phyloP scores from a whole-genome alignment of 2,113 vertebrate genomes.

The Conger conger region DNA sequence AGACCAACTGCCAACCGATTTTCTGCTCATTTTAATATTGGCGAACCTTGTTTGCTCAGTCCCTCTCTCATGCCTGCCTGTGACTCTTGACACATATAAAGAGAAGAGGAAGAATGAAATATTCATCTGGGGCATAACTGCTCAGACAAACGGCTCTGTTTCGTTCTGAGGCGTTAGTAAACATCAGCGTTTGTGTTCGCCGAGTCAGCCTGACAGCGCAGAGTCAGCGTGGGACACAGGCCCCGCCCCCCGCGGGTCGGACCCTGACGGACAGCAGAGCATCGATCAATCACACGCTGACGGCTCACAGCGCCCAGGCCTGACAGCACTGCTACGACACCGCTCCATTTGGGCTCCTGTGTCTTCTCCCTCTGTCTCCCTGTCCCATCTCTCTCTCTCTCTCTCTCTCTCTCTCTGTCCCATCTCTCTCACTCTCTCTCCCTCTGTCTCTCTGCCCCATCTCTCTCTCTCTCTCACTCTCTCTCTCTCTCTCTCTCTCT shows the following conservation, averaged over 20 bases:
- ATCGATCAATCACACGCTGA: not conserved
- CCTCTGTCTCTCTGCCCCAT: too few species aligned
- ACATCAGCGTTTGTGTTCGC: not conserved
- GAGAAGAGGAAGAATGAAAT: not conserved
- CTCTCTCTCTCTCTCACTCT: too few species aligned
- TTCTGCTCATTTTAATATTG: not conserved
- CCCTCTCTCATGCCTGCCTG: not conserved
- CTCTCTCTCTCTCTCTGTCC: too few species aligned
- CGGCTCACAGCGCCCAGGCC: not conserved
- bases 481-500: too few species aligned
- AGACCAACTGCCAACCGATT: not conserved
- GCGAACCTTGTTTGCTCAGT: not conserved
- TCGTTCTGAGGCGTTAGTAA: not conserved
- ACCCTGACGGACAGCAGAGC: not conserved
- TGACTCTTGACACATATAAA: not conserved
- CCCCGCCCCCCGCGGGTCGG: not conserved
- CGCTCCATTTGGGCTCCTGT: not conserved
- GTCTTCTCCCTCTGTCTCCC: not conserved
- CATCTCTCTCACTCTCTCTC: not conserved
- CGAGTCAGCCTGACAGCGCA: not conserved
- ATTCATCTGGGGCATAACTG: not conserved
- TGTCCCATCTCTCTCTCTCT: not conserved
- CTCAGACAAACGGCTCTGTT: not conserved
- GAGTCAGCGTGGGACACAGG: not conserved
- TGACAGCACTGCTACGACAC: not conserved